Evolutionary conservation across 2,888 invertebrate genomes (phyloP).

Genomic region (Heterodera filipjevi): DNA sequence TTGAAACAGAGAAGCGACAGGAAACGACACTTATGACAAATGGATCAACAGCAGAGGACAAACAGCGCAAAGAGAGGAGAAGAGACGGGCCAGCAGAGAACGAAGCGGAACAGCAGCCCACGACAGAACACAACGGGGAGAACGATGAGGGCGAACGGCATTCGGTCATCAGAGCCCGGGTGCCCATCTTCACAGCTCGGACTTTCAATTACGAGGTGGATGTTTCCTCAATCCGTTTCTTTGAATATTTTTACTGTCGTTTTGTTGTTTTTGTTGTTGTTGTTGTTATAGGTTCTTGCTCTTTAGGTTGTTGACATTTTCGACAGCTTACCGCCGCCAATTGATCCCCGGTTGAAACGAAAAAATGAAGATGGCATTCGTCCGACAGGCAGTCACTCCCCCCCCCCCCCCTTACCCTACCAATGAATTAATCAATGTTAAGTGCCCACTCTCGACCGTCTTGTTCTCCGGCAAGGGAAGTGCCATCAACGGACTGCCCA

Average conservation of each 20-base stretch:
- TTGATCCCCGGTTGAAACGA: neutral
- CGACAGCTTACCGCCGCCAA: neutral
- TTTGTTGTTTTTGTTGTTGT: neutral
- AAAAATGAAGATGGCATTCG: neutral
- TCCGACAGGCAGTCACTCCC: neutral
- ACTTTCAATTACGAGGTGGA: slow-evolving; percentile 15
- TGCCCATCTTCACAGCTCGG: slow-evolving; percentile 17
- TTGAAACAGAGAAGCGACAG: neutral
- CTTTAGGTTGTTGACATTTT: slow-evolving; percentile 24
- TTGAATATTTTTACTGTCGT: neutral
- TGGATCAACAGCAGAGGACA: neutral
- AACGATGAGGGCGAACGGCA: neutral
- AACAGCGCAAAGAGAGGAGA: neutral
- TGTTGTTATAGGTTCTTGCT: neutral
- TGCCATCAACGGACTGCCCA: slow-evolving; percentile 15
- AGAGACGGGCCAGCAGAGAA: neutral
- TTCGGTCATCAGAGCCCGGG: neutral
- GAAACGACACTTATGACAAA: neutral
- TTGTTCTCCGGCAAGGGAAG: slow-evolving; percentile 10
- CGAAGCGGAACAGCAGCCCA: neutral
- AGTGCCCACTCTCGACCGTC: neutral
- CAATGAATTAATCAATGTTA: neutral
- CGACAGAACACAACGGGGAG: neutral
- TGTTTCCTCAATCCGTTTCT: slow-evolving; percentile 14
- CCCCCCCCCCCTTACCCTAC: neutral